These are phyloP conservation scores for Megalops cyprinoides DNA, from an alignment of 2,797 vertebrate genomes.

Conservation along the genomic window DNA sequence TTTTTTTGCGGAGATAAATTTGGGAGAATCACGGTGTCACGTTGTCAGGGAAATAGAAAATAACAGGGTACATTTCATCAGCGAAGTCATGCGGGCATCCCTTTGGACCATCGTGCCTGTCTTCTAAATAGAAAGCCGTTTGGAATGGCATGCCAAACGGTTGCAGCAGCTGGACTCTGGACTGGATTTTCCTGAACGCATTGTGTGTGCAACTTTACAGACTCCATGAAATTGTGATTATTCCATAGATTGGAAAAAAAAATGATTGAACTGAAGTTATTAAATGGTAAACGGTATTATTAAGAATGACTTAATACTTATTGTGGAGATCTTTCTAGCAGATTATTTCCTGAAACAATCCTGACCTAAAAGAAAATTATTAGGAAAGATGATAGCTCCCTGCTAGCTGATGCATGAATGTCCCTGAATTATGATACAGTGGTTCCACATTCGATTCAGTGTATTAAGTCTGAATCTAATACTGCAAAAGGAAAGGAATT, in stretches of 20 bases:
- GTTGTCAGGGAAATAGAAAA: neutral
- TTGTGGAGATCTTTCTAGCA: neutral
- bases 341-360: neutral
- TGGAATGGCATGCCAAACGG: too few species aligned
- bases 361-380: neutral
- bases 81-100: neutral
- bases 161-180: too few species aligned
- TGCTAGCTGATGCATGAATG: neutral
- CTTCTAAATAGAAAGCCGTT: neutral
- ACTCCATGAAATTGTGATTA: neutral
- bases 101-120: neutral
- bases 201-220: neutral
- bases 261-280: neutral
- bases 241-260: neutral
- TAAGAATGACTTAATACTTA: neutral
- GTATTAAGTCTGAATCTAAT: constrained; percentile 1
- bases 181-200: too few species aligned
- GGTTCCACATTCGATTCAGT: neutral
- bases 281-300: neutral
- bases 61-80: neutral
- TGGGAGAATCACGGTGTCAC: neutral
- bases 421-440: neutral
- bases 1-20: neutral
- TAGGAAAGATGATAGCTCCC: neutral
- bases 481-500: neutral